Conservation (phyloP, 2,888 invertebrate species). For the Metellina segmentata region DNA sequence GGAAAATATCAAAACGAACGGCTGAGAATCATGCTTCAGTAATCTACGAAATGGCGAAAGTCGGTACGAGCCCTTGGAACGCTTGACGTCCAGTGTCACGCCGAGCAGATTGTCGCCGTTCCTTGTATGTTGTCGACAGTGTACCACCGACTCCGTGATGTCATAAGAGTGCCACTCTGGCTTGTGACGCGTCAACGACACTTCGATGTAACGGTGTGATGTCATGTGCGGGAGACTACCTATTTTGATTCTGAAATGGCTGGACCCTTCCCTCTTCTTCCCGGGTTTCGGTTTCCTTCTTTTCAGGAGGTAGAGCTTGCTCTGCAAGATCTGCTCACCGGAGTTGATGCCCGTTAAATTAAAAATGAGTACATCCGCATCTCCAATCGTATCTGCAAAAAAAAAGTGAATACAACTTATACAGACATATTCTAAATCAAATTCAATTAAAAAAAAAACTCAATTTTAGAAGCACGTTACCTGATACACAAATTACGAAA, state of each 20-base stretch:
- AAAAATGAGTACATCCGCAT: constrained; percentile 62
- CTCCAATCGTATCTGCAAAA: constrained; percentile 56
- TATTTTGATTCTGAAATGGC: constrained; percentile 53
- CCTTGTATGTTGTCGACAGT: constrained; percentile 78
- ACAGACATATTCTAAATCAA: too few relatives aligned
- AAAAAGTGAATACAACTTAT: neutral
- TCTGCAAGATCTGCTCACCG: constrained; percentile 61
- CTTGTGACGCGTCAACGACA: constrained; percentile 79
- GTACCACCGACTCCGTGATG: constrained; percentile 79
- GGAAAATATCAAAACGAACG: constrained; percentile 81
- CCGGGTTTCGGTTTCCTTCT: constrained; percentile 43
- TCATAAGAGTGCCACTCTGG: constrained; percentile 81
- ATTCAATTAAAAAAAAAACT: too few relatives aligned
- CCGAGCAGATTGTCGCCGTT: constrained; percentile 79
- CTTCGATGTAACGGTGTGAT: constrained; percentile 36
- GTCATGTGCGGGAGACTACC: constrained; percentile 55
- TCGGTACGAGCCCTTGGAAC: constrained; percentile 78
- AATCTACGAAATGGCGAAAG: constrained; percentile 79
- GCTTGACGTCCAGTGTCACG: constrained; percentile 79
- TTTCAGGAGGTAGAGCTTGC: constrained; percentile 60
- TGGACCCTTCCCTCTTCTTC: constrained; percentile 15
- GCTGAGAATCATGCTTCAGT: constrained; percentile 79
- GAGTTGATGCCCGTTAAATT: constrained; percentile 64
- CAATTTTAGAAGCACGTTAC: too few relatives aligned
- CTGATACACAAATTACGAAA: too few relatives aligned